Conservation (phyloP, 2,113 vertebrate species). For the Tretioscincus oriximinensis region DNA sequence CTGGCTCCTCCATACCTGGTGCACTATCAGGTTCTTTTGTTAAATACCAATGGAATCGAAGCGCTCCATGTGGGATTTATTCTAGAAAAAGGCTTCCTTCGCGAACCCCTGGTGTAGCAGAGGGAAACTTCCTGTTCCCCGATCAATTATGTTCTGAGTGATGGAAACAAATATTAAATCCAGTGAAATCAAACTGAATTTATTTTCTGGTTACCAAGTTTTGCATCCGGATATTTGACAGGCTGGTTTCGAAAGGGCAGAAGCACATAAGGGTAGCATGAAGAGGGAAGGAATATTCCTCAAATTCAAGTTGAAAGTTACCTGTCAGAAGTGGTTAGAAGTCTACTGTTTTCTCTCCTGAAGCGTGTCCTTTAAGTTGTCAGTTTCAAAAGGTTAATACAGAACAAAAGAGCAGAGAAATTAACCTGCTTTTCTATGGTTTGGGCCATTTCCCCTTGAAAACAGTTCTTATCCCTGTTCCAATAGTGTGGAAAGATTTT, state of each 20-base stretch:
- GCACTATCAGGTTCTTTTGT: too few relatives aligned
- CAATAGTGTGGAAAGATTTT: neutral
- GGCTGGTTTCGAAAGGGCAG: constrained; percentile 68
- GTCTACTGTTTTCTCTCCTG: constrained; percentile 75
- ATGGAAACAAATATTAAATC: constrained; percentile 66
- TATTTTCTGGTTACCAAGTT: constrained; percentile 65
- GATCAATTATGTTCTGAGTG: constrained; percentile 57
- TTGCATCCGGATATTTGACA: constrained; percentile 73
- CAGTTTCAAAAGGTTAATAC: constrained; percentile 88
- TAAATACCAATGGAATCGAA: neutral
- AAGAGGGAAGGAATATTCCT: constrained; percentile 58
- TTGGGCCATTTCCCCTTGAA: constrained; percentile 69
- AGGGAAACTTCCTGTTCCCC: constrained; percentile 32
- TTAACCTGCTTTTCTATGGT: constrained; percentile 71
- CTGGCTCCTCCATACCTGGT: too few relatives aligned
- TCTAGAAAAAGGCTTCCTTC: constrained; percentile 12
- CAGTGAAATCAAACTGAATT: constrained; percentile 73
- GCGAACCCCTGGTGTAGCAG: constrained; percentile 23
- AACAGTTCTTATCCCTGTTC: neutral
- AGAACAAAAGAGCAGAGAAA: constrained; percentile 75
- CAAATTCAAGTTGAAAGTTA: constrained; percentile 79
- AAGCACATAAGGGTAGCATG: constrained; percentile 64
- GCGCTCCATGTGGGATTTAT: neutral
- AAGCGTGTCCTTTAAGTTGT: constrained; percentile 82
- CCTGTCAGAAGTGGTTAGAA: constrained; percentile 88